Evolutionary conservation across 1,140 invertebrate species (phyloP), one percentile per base, ranked within the genome.

Genomic region (Sycophila sp.): DNA sequence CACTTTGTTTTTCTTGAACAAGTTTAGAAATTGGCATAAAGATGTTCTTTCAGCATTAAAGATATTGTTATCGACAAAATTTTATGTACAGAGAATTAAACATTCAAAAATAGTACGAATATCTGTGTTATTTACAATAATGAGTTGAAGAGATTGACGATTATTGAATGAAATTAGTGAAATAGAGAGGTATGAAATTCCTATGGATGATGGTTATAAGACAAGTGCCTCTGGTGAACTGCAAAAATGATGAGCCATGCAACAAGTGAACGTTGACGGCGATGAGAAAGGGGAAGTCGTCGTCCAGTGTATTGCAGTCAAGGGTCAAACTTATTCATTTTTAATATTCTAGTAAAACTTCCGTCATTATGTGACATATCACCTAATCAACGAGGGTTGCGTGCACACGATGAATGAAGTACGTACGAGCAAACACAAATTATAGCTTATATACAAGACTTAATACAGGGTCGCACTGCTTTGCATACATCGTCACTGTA

Each of bases 211-310:
- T 73, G 42, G 58, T 73, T 73, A 75, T 65, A 63, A 75, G 62
- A 69, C 69, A 71, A 60, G 60, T 70, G 68, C 62, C 62, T 55
- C 66, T 72, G 63, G 63, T 67, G 30, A 76, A 34, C 69, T 70
- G 68, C 42, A 45, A 64, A 59, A 73, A 79, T 24, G 73, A 81
- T 76, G 76, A 73, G 63, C 47, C 79, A 79, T 81, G 78, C 78
- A 81, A 78, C 71, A 78, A 60, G 71, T 74, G 72, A 69, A 56
- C 30, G 26, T 70, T 5, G 38, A 63, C 59, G 19, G 19, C 38
- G 36, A 63, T 70, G 34, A 70, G 13, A 30, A 32, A 55, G 51
- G 19, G 22, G 47, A 34, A n/a, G n/a, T 32, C 15, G 30, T 69
- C 24, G 40, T 32, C 10, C 24, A 40, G 26, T 60, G 17, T 8